phyloP scores from a whole-genome alignment of 2,888 invertebrate genomes.

The Deilephila porcellus region DNA sequence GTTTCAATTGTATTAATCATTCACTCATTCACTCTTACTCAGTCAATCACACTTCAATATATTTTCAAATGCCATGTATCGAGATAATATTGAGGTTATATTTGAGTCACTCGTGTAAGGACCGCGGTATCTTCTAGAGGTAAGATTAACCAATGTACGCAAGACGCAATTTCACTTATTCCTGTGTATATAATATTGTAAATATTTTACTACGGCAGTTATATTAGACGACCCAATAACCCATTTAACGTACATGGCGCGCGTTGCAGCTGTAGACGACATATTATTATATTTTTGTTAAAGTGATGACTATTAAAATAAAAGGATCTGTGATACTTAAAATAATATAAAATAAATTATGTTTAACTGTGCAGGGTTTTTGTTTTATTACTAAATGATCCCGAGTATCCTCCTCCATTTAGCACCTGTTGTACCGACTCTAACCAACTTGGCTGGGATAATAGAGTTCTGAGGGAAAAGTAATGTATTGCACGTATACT shows the following conservation, averaged over 20 bases:
- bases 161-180: conserved; percentile 15
- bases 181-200: conserved; percentile 22
- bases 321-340: conserved; percentile 84
- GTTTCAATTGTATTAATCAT: neutral
- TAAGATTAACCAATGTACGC: conserved; percentile 17
- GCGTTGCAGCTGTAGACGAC: conserved; percentile 58
- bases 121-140: conserved; percentile 5
- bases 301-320: conserved; percentile 83
- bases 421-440: neutral
- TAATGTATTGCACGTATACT: too few species aligned
- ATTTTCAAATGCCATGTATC: neutral
- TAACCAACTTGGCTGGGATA: too few species aligned
- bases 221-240: conserved; percentile 7
- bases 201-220: conserved; percentile 20
- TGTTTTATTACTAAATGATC: conserved; percentile 48
- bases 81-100: neutral
- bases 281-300: conserved; percentile 82
- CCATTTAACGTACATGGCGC: conserved; percentile 9
- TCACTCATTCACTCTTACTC: neutral
- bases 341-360: conserved; percentile 84
- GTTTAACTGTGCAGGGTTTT: conserved; percentile 76
- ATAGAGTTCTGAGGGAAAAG: too few species aligned
- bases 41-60: neutral
- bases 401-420: neutral
- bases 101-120: neutral